Base-by-base conservation (phyloP, 2,797 vertebrate species). In the Furcifer pardalis region DNA sequence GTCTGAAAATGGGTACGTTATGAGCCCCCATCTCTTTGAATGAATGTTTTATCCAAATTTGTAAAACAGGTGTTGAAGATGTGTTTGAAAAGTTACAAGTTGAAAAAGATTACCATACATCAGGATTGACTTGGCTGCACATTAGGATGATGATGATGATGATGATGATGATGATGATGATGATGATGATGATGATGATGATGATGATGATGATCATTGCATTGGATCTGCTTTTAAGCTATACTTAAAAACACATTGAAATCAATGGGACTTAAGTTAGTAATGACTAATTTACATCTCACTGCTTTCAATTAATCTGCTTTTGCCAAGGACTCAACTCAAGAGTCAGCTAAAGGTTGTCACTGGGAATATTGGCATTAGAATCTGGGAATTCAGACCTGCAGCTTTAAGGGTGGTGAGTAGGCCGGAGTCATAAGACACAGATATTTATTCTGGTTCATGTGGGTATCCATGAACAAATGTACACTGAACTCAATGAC, bases 21-120 rank as follows among this genome's bases (percentile, higher is more conserved):
- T 27, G 56, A 19, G 30, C 30, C 46, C 46, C 17, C 30, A 8
- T 5, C 15, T 2, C 52, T 81, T 76, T 0, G 4, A 8, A 35
- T 49, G 23, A 0, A 35, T 21, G 46, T 77, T 77, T 3, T 59
- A 56, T 60, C 13, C 44, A n/a, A 71, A 84, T 84, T 40, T 76
- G 84, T 88, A 79, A 71, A 81, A 81, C 56, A 59, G 62, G 81
- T 76, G 72, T n/a, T n/a, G n/a, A n/a, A n/a, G n/a, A n/a, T n/a
- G 7, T 2, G 21, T 84, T 30, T 56, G 30, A 84, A 65, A 42
- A 32, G 82, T 27, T 83, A 0, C 49, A n/a, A n/a, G n/a, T n/a
- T n/a, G n/a, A n/a, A n/a, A n/a, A n/a, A n/a, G n/a, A n/a, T n/a
- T n/a, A n/a, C n/a, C n/a, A n/a, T n/a, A n/a, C n/a, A n/a, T n/a